Evolutionary conservation across 1,140 invertebrate genomes (phyloP), one percentile per base, ranked within the genome.

Genomic region (Drosophila quadrilineata): DNA sequence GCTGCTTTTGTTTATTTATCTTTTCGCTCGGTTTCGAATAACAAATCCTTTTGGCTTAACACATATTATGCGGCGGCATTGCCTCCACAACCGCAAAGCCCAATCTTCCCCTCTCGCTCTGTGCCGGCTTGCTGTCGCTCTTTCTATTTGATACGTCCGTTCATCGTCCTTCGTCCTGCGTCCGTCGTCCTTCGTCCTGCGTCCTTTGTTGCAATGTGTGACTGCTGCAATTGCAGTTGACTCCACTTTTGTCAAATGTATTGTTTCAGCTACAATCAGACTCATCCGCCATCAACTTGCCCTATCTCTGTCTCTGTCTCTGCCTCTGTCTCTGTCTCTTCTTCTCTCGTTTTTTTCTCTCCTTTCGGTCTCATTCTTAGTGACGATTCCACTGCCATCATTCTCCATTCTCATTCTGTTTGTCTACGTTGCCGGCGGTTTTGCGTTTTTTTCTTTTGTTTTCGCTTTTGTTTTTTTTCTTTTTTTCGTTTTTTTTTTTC

Each of bases 41-140:
- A 87, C 82, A 87, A 87, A 87, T 87, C 82, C 76, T 87, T 87
- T 87, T 87, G 82, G 84, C 73, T 87, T 87, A 87, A 87, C 82
- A 87, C 82, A 87, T 87, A 87, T 87, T 87, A 87, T 87, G 64
- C 70, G 70, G 72, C 48, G 67, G 31, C 69, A 63, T 60, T 63
- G 21, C 29, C 57, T 40, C 43, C 14, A 14, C 22, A 9, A 35
- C 40, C 26, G 24, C 48, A 50, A 22, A 26, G 45, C 26, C 24
- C 24, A 3, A 24, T 22, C 33, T 43, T 24, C n/a, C 52, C 19
- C 19, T 57, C 58, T 19, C 6, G 19, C 35, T n/a, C 49, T 17
- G n/a, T n/a, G n/a, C n/a, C n/a, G n/a, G n/a, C n/a, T 17, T 12
- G 10, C 33, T 33, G 9, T 45, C 56, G 33, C 45, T 22, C 22